A percentile compares a stretch with the other conserved stretches of the same genome.
Conservation (phyloP, 1,140 invertebrate species). For the Eupeodes corollae region DNA sequence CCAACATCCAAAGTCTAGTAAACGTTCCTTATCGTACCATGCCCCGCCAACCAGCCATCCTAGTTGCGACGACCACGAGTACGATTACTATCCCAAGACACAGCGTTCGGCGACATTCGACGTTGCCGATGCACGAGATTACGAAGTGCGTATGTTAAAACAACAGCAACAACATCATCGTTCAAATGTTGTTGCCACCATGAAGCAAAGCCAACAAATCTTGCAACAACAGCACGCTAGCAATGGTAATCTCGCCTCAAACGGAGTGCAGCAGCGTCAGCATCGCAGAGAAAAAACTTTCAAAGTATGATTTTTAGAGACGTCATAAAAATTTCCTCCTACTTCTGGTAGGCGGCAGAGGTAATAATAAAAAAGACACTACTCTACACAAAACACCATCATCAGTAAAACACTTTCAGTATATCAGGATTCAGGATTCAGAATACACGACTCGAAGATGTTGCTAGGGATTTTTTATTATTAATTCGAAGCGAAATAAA, state of each 20-base stretch:
- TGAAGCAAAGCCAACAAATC: too few relatives aligned
- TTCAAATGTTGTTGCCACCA: not conserved
- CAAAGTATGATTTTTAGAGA: constrained; percentile 39
- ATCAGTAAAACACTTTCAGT: not conserved
- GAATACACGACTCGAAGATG: too few relatives aligned
- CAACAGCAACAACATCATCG: constrained; percentile 19
- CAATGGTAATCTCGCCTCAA: constrained; percentile 11
- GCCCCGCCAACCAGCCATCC: constrained; percentile 19
- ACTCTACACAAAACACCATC: not conserved
- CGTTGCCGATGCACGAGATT: constrained; percentile 28
- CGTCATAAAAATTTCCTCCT: constrained; percentile 38
- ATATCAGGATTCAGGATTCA: too few relatives aligned
- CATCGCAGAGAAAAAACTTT: constrained; percentile 36
- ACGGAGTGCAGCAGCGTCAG: constrained; percentile 18
- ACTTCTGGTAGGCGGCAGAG: constrained; percentile 1
- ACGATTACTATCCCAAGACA: constrained; percentile 30
- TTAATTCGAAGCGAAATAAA: constrained; percentile 11
- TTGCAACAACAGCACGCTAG: constrained; percentile 14
- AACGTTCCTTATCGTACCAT: constrained; percentile 4
- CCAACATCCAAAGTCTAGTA: constrained; percentile 19
- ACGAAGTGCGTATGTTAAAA: constrained; percentile 28
- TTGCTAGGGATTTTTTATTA: constrained; percentile 10
- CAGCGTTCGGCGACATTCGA: constrained; percentile 31
- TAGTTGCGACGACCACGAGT: constrained; percentile 29
- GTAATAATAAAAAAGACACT: not conserved